Conservation (phyloP, 2,113 vertebrate species). For the Speoplatyrhinus poulsoni region DNA sequence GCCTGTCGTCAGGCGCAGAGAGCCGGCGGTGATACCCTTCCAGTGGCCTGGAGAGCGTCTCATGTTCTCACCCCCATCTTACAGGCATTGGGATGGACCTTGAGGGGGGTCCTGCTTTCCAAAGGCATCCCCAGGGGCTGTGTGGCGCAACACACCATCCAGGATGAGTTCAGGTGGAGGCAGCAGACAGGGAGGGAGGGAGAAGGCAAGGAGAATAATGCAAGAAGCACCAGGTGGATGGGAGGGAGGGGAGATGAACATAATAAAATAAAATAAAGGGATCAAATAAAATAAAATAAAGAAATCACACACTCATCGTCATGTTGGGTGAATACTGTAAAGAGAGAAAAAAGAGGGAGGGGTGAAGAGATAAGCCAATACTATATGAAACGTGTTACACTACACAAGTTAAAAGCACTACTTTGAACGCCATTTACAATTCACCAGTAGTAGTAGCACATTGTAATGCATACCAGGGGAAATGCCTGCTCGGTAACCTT, state of each 20-base stretch:
- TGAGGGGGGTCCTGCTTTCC: slow-evolving; percentile 67
- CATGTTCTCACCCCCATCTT: slow-evolving; percentile 69
- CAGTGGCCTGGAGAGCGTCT: slow-evolving; percentile 56
- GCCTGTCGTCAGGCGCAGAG: slow-evolving; percentile 35
- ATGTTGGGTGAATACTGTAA: slow-evolving; percentile 89
- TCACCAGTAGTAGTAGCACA: slow-evolving; percentile 31
- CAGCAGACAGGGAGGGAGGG: slow-evolving; percentile 12
- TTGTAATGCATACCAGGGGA: slow-evolving; percentile 14
- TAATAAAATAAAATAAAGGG: slow-evolving; percentile 58
- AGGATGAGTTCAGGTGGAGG: slow-evolving; percentile 19
- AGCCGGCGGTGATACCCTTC: slow-evolving; percentile 47
- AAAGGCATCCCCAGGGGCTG: slow-evolving; percentile 65
- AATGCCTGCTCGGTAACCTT: not conserved
- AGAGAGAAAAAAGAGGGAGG: slow-evolving; percentile 64
- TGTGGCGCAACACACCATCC: slow-evolving; percentile 59
- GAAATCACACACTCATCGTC: slow-evolving; percentile 89
- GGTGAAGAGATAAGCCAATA: slow-evolving; percentile 63
- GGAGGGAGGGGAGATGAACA: slow-evolving; percentile 58
- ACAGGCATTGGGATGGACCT: slow-evolving; percentile 66
- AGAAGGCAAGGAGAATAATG: slow-evolving; percentile 75
- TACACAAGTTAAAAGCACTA: slow-evolving; percentile 49
- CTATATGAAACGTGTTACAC: slow-evolving; percentile 46
- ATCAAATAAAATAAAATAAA: slow-evolving; percentile 50
- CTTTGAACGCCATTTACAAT: slow-evolving; percentile 41
- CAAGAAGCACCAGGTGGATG: slow-evolving; percentile 48